Base-by-base conservation (phyloP, 2,113 vertebrate species). In the Triplophysa dalaica region DNA sequence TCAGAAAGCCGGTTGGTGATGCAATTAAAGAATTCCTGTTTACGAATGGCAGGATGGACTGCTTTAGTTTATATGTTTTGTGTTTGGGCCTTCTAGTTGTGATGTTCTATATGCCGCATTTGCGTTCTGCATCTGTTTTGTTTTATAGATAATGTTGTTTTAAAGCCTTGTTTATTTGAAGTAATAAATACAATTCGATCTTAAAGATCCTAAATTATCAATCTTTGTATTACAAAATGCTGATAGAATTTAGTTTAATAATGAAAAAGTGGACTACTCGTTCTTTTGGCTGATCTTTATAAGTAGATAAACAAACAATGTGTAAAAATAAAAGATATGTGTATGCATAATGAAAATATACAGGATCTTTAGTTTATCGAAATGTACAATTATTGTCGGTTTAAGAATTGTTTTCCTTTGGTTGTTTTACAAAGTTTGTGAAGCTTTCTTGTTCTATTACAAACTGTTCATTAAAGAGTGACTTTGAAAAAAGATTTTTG, bases 161-260 rank as follows among this genome's bases (percentile, higher is more conserved):
- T n/a, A 21, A 8, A 19, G 21, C 1, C 16, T 16, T 0, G 54
- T 56, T n/a, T 9, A 8, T 2, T 56, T 56, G 8, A 56, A 56
- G 19, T 21, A 48, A 48, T 1, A 13, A n/a, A 56, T 19, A 11
- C 45, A 48, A 11, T 48, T 7, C 1, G 19, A 8, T 56, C 4
- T 56, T 56, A 48, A 48, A 48, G 8, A 48, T 48, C 45, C 13
- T 48, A 48, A 48, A 48, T 29, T 29, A 29, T 29, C 2, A 29
- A 48, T 48, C 45, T 48, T 48, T 10, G 13, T 9, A 48, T 48
- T 48, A 12, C 13, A 48, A 48, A 17, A n/a, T 70, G 29, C 54
- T 70, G 3, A 70, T 70, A 8, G 22, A 50, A 48, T 26, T 7
- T 50, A 69, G 67, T 56, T 70, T 56, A 54, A 70, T 16, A 52